A percentile compares a stretch with the other conserved stretches of the same genome.
These are phyloP conservation scores for Boleophthalmus pectinirostris DNA, from an alignment of 2,113 vertebrate species.

Conservation along the genomic window DNA sequence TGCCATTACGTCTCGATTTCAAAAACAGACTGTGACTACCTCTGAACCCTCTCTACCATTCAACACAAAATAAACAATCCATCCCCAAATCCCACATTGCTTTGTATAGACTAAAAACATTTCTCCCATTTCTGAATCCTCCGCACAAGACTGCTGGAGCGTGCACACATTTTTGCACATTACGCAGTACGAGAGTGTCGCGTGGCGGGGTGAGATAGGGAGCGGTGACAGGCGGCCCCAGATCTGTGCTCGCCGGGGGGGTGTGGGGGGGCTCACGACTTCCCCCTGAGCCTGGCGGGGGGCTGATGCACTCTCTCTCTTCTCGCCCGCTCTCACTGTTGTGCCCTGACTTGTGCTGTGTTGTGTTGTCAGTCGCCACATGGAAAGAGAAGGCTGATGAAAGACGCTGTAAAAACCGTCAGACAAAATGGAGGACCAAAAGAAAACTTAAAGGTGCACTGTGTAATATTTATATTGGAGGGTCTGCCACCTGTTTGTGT, in stretches of 20 bases:
- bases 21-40: no score
- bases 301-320: conserved; percentile 39
- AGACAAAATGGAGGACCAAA: not conserved
- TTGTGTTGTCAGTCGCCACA: conserved; percentile 34
- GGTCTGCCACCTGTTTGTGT: no score
- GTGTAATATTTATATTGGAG: no score
- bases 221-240: conserved; percentile 50
- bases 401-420: conserved; percentile 4
- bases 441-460: not conserved
- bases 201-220: conserved; percentile 52
- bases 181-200: conserved; percentile 41
- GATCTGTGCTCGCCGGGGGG: conserved; percentile 44
- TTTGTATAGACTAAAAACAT: not conserved
- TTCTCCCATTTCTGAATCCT: not conserved
- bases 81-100: no score
- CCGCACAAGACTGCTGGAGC: conserved; percentile 31
- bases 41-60: no score
- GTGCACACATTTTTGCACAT: conserved; percentile 49
- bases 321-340: conserved; percentile 11
- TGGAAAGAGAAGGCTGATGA: conserved; percentile 2
- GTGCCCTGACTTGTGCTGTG: conserved; percentile 24
- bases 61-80: no score
- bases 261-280: conserved; percentile 40
- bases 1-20: no score
- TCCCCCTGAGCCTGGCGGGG: conserved; percentile 44